These are phyloP conservation scores for Palythoa grandis DNA, from an alignment of 92 coral and sea anemone genomes.

Conservation along the genomic window DNA sequence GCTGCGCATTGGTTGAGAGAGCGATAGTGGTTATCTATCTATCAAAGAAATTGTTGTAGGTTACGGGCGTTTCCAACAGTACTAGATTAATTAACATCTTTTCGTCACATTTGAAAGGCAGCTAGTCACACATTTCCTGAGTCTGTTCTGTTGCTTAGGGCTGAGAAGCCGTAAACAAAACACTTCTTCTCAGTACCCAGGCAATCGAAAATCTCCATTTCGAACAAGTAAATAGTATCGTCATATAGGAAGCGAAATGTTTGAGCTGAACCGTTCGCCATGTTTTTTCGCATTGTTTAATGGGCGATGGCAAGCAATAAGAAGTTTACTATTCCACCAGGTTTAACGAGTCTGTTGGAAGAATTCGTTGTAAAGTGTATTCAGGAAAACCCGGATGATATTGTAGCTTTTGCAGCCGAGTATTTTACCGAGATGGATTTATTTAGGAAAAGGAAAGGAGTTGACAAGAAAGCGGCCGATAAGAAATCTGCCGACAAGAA, in stretches of 20 bases:
- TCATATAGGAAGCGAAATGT: constrained; percentile 23
- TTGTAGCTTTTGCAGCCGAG: constrained; percentile 96
- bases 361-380: constrained; percentile 97
- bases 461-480: constrained; percentile 52
- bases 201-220: constrained; percentile 26
- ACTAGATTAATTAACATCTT: constrained; percentile 14
- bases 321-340: constrained; percentile 87
- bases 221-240: background rate
- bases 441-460: constrained; percentile 56
- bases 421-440: constrained; percentile 84
- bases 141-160: constrained; percentile 44
- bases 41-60: constrained; percentile 11
- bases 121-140: constrained; percentile 32
- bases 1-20: constrained; percentile 4
- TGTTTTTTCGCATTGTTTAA: constrained; percentile 17
- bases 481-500: constrained; percentile 68
- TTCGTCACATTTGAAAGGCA: constrained; percentile 34
- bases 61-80: constrained; percentile 35
- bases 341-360: constrained; percentile 89
- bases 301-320: constrained; percentile 65
- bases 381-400: constrained; percentile 93
- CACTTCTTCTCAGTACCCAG: constrained; percentile 23
- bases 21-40: constrained; percentile 1
- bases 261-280: constrained; percentile 15
- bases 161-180: constrained; percentile 38